Evolutionary conservation across 2,113 vertebrate genomes (phyloP).

Genomic region (Paralichthys olivaceus): DNA sequence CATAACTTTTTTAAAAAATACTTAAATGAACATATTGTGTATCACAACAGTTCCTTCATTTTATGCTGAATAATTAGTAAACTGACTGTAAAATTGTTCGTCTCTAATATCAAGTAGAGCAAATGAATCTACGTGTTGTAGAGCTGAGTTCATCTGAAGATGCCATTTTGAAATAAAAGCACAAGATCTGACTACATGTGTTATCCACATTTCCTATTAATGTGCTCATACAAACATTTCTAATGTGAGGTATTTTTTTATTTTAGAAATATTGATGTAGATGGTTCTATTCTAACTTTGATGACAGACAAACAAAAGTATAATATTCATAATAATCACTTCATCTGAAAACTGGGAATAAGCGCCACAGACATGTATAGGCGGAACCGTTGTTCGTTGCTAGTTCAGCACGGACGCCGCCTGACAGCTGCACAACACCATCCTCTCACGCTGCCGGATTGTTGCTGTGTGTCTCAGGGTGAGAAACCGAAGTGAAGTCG

Average conservation of each 20-base stretch:
- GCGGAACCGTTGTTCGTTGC: constrained; percentile 43
- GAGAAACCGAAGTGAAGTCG: not conserved
- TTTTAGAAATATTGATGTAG: no score
- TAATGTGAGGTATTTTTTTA: no score
- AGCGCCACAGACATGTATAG: not conserved
- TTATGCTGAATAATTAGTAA: not conserved
- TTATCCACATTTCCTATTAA: no score
- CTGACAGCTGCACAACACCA: constrained; percentile 8
- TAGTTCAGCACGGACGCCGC: constrained; percentile 3
- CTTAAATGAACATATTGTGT: no score
- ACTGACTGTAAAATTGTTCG: not conserved
- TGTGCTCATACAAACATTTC: not conserved
- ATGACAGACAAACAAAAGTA: no score
- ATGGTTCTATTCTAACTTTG: no score
- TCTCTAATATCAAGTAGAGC: no score
- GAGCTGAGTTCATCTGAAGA: not conserved
- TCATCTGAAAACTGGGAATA: not conserved
- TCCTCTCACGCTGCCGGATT: constrained; percentile 18
- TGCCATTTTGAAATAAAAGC: constrained; percentile 20
- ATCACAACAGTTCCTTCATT: not conserved
- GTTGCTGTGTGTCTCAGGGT: not conserved
- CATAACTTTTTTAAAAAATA: no score
- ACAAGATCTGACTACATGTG: no score
- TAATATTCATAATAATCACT: no score
- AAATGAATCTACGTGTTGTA: not conserved